Conservation (phyloP, 1,140 invertebrate species). For the Leguminivora glycinivorella region DNA sequence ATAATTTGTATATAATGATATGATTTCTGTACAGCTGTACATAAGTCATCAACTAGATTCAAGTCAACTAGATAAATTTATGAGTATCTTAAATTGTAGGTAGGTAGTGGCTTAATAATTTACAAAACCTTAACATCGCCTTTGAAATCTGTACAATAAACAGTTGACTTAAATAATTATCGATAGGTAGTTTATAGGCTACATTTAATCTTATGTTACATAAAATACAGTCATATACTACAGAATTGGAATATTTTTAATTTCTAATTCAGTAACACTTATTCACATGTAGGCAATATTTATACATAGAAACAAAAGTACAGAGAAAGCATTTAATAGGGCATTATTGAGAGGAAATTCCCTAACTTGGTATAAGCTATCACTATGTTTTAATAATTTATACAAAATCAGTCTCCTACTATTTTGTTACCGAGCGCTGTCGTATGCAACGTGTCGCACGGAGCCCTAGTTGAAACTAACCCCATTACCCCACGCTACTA, state of each 20-base stretch:
- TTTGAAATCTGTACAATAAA: conserved; percentile 69
- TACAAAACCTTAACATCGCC: conserved; percentile 63
- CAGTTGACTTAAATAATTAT: conserved; percentile 55
- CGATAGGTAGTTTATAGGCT: conserved; percentile 33
- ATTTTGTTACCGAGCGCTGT: conserved; percentile 62
- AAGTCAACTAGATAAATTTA: conserved; percentile 72
- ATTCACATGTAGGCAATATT: conserved; percentile 40
- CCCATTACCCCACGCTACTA: conserved; percentile 42
- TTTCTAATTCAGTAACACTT: conserved; percentile 39
- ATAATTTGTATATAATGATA: conserved; percentile 77
- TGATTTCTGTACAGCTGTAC: conserved; percentile 78
- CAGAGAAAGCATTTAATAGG: conserved; percentile 48
- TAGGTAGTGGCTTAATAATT: conserved; percentile 70
- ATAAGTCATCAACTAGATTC: conserved; percentile 71
- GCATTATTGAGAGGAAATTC: conserved; percentile 47
- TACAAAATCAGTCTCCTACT: conserved; percentile 78
- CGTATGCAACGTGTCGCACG: conserved; percentile 46
- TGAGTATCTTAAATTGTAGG: conserved; percentile 68
- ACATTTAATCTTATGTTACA: conserved; percentile 59
- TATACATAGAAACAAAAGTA: conserved; percentile 44
- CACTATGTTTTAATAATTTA: conserved; percentile 56
- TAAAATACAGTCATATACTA: conserved; percentile 66
- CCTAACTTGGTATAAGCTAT: conserved; percentile 63
- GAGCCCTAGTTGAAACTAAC: conserved; percentile 43
- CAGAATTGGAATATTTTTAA: conserved; percentile 64